phyloP scores from a whole-genome alignment of 2,113 vertebrate species.

The Tricholaema leucomelas region DNA sequence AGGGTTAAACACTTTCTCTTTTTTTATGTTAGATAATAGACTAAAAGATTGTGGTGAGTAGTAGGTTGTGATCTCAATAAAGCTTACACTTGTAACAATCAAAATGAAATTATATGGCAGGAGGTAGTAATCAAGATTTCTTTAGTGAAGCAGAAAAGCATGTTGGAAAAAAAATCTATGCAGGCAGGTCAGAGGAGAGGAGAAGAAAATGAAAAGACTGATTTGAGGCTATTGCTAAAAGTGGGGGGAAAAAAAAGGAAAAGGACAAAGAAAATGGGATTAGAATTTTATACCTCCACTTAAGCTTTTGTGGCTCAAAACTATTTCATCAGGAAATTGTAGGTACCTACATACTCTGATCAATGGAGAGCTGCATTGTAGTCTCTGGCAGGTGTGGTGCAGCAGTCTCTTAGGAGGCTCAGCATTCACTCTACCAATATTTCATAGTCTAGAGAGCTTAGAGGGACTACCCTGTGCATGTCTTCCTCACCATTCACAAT shows the following conservation, averaged over 20 bases:
- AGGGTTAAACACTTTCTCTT: not conserved
- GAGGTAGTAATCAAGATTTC: not conserved
- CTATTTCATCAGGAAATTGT: not conserved
- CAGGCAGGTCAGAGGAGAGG: not conserved
- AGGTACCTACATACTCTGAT: not conserved
- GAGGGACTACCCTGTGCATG: not conserved
- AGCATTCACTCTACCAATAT: not conserved
- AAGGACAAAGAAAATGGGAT: not conserved
- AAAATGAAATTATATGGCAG: not conserved
- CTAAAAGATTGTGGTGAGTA: not conserved
- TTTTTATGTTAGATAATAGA: not conserved
- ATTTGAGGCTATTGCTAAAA: not conserved
- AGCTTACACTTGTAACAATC: not conserved
- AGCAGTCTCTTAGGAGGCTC: not conserved
- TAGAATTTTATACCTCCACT: not conserved
- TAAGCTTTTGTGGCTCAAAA: not conserved
- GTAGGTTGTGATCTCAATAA: not conserved
- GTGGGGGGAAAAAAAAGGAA: not conserved
- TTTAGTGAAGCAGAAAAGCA: not conserved
- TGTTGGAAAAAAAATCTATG: not conserved
- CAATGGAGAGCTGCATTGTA: not conserved
- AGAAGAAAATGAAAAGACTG: not conserved
- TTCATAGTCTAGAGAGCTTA: not conserved
- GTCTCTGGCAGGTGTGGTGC: not conserved
- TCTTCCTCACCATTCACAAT: not conserved